Conservation (phyloP, 2,888 invertebrate species). For the Amblyjoppa fuscipennis region DNA sequence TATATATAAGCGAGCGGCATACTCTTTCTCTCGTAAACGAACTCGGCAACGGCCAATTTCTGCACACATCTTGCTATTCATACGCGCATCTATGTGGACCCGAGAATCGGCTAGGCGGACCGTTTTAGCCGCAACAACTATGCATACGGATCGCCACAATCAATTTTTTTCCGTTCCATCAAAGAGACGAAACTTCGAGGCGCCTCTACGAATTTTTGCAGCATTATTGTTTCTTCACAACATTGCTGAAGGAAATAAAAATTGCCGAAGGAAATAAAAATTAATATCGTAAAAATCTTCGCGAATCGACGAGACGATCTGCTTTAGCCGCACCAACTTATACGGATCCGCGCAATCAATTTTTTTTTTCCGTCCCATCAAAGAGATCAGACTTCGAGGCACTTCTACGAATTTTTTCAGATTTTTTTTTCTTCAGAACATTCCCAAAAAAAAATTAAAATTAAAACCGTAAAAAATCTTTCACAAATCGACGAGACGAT, state of each 20-base stretch:
- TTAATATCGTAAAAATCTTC: too few species aligned
- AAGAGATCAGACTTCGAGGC: neutral
- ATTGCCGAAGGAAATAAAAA: too few species aligned
- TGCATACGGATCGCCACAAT: neutral
- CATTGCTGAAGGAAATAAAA: too few species aligned
- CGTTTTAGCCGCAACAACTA: neutral
- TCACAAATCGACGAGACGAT: neutral
- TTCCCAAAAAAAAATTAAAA: too few species aligned
- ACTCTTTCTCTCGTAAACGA: constrained; percentile 55
- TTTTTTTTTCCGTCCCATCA: neutral
- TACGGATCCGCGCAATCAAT: too few species aligned
- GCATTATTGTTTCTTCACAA: neutral
- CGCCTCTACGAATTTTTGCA: neutral
- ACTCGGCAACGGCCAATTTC: constrained; percentile 26
- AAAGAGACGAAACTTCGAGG: neutral
- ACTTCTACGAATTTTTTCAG: neutral
- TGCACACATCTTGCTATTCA: neutral
- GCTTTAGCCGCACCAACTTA: too few species aligned
- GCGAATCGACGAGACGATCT: too few species aligned
- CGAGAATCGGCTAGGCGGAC: neutral
- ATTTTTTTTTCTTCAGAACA: neutral
- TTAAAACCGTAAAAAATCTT: neutral
- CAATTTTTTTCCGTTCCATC: neutral
- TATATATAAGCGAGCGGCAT: constrained; percentile 33
- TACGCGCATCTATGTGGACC: neutral